These are phyloP conservation scores for Conistra vaccinii DNA, from an alignment of 2,888 invertebrate genomes.

Conservation along the genomic window DNA sequence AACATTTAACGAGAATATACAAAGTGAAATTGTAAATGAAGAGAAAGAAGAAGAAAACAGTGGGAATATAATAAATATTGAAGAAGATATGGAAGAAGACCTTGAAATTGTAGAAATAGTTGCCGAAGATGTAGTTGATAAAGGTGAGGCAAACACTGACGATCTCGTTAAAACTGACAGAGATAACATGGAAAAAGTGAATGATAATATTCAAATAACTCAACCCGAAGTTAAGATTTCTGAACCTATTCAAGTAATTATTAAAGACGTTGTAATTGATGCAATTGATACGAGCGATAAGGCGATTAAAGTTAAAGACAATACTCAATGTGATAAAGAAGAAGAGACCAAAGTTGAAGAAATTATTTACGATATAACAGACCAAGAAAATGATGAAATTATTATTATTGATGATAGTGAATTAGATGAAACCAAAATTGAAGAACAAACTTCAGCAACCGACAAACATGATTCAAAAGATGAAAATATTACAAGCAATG, in stretches of 20 bases:
- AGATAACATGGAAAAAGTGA: conserved; percentile 6
- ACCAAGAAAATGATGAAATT: conserved; percentile 41
- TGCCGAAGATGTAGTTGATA: conserved; percentile 7
- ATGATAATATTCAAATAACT: conserved; percentile 23
- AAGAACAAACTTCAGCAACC: conserved; percentile 1
- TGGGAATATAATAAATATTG: background rate
- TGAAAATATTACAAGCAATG: conserved; percentile 6
- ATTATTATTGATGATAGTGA: conserved; percentile 53
- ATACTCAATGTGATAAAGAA: conserved; percentile 51
- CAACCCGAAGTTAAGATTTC: conserved; percentile 19
- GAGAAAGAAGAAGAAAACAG: conserved; percentile 10
- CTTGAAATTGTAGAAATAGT: conserved; percentile 39
- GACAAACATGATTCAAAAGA: background rate
- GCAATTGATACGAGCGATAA: conserved; percentile 25
- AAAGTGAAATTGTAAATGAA: conserved; percentile 23
- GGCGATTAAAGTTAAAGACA: conserved; percentile 34
- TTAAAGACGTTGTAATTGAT: conserved; percentile 11
- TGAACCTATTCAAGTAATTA: conserved; percentile 31
- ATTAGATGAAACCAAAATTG: conserved; percentile 34
- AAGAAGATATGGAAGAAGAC: conserved; percentile 34
- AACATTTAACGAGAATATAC: conserved; percentile 13
- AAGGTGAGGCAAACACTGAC: conserved; percentile 8
- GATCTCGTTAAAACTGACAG: conserved; percentile 10
- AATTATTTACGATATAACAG: conserved; percentile 48
- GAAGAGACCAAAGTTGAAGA: conserved; percentile 47